phyloP scores from a whole-genome alignment of 2,888 invertebrate species.

The Caenorhabditis panamensis region DNA sequence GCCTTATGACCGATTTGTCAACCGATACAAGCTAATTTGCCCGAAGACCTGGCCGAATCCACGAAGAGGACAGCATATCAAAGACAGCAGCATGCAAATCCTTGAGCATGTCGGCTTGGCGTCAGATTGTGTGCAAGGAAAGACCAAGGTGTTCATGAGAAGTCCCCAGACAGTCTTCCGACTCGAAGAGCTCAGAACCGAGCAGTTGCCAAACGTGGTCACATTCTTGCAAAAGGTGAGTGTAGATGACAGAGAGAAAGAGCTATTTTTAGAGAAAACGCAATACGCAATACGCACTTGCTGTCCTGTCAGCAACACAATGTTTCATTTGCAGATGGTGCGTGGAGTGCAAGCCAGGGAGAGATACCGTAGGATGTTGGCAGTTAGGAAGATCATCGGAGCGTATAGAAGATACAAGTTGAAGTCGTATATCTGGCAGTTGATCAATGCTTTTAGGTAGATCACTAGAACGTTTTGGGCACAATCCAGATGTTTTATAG shows the following conservation, averaged over 20 bases:
- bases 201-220: constrained; percentile 92
- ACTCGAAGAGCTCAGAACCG: constrained; percentile 90
- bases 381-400: constrained; percentile 89
- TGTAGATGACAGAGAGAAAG: constrained; percentile 1
- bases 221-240: constrained; percentile 92
- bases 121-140: constrained; percentile 93
- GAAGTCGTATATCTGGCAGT: constrained; percentile 86
- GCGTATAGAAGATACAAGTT: constrained; percentile 89
- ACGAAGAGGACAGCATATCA: constrained; percentile 86
- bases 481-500: constrained; percentile 58
- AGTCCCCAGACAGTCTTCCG: constrained; percentile 93
- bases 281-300: too few relatives aligned
- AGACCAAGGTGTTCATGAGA: constrained; percentile 95
- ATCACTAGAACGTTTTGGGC: background rate
- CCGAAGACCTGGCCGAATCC: constrained; percentile 98
- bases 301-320: constrained; percentile 14
- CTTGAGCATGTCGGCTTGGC: constrained; percentile 88
- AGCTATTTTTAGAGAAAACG: background rate
- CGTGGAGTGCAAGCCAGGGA: constrained; percentile 89
- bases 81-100: constrained; percentile 82
- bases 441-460: constrained; percentile 85
- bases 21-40: constrained; percentile 96
- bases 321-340: constrained; percentile 84
- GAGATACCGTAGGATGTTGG: constrained; percentile 90
- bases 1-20: constrained; percentile 92